Percentiles rank a stretch among this genome's conserved stretches.
These are phyloP conservation scores for Lochmaea crataegi DNA, from an alignment of 2,888 invertebrate species.

Conservation along the genomic window DNA sequence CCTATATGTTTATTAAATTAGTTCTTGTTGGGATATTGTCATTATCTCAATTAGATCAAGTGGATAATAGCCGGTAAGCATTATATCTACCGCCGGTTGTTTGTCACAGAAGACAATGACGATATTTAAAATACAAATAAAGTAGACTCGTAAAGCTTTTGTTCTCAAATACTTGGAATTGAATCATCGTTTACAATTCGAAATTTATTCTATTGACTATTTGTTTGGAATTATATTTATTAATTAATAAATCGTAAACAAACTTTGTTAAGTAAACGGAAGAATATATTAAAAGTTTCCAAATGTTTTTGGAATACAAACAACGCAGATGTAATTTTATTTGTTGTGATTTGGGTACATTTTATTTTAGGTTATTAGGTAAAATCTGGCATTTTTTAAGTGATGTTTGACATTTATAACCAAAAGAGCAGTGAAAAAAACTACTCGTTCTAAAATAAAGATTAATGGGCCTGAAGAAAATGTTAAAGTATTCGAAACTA, in stretches of 20 bases:
- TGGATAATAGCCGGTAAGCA: conserved; percentile 51
- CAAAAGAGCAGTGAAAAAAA: too few relatives aligned
- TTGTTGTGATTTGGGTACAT: too few relatives aligned
- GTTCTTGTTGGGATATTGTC: conserved; percentile 50
- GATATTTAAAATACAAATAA: conserved; percentile 40
- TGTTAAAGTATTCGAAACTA: background rate
- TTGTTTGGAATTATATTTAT: background rate
- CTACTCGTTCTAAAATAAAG: too few relatives aligned
- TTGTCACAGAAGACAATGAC: conserved; percentile 45
- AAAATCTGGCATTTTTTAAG: too few relatives aligned
- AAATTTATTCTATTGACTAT: background rate
- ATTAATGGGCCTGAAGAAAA: too few relatives aligned
- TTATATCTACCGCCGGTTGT: conserved; percentile 46
- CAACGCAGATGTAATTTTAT: too few relatives aligned
- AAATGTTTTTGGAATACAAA: background rate
- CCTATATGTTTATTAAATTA: conserved; percentile 48
- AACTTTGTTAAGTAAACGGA: background rate
- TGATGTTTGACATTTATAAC: too few relatives aligned
- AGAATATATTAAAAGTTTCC: background rate
- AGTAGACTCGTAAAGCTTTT: conserved; percentile 24
- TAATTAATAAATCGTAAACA: background rate
- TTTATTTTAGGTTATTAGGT: too few relatives aligned
- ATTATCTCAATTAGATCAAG: conserved; percentile 54
- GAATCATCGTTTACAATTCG: background rate
- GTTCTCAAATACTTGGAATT: conserved; percentile 21